phyloP scores from a whole-genome alignment of 2,888 invertebrate species.

The Sphecodes monilicornis region DNA sequence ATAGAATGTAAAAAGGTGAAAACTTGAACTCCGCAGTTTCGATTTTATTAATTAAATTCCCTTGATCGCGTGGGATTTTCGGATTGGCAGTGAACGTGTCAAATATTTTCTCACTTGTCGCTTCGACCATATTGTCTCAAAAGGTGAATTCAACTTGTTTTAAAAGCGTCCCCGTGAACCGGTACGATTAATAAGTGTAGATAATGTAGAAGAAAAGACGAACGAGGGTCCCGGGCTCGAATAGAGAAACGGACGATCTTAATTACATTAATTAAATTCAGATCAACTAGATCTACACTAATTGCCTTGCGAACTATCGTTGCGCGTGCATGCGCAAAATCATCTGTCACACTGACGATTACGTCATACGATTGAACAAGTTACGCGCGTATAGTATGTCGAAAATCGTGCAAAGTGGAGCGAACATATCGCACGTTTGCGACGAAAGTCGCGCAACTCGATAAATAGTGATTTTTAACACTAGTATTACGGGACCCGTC shows the following conservation, averaged over 20 bases:
- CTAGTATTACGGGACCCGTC: no score
- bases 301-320: conserved; percentile 57
- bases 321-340: conserved; percentile 25
- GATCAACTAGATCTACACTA: conserved; percentile 53
- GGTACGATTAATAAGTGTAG: conserved; percentile 21
- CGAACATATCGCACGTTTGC: no score
- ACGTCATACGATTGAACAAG: no score
- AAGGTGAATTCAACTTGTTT: not conserved
- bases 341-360: no score
- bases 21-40: not conserved
- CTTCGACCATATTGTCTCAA: not conserved
- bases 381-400: no score
- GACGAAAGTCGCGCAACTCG: no score
- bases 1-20: no score
- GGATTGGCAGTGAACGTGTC: not conserved
- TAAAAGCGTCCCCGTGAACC: conserved; percentile 8
- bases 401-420: no score
- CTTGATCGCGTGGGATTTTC: not conserved
- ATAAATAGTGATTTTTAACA: no score
- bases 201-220: conserved; percentile 7
- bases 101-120: not conserved
- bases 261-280: conserved; percentile 59
- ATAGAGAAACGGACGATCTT: conserved; percentile 45
- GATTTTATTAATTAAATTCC: not conserved
- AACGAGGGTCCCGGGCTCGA: not conserved